These are phyloP conservation scores for Tapirus indicus DNA, from an alignment of 2,797 vertebrate species.

Conservation along the genomic window DNA sequence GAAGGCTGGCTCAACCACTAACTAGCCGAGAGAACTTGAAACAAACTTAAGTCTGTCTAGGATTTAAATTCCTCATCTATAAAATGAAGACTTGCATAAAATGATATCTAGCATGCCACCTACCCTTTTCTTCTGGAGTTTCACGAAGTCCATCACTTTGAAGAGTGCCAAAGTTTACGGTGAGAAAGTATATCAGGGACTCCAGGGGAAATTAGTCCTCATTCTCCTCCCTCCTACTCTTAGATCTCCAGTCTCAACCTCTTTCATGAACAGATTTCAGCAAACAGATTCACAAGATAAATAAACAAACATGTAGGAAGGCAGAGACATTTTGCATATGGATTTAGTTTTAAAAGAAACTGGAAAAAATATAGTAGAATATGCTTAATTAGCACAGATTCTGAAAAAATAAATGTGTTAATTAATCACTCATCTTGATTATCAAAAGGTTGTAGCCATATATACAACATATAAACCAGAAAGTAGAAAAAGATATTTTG, in stretches of 20 bases:
- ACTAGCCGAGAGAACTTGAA: background rate
- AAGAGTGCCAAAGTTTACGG: background rate
- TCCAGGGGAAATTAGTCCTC: background rate
- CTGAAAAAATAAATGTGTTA: conserved; percentile 72
- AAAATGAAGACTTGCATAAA: background rate
- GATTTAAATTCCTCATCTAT: background rate
- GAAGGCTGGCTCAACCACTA: background rate
- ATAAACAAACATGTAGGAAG: conserved; percentile 83
- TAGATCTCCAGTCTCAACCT: background rate
- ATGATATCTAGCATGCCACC: background rate
- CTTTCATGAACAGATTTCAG: conserved; percentile 75
- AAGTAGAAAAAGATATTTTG: conserved; percentile 63
- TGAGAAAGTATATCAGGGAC: background rate
- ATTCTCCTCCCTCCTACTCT: background rate
- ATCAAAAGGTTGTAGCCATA: conserved; percentile 67
- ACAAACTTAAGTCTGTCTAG: background rate
- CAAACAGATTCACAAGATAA: conserved; percentile 80
- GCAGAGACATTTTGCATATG: conserved; percentile 81
- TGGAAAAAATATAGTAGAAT: conserved; percentile 70
- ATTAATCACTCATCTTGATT: conserved; percentile 80
- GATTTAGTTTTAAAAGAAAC: conserved; percentile 74
- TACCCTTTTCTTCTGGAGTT: background rate
- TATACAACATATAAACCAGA: conserved; percentile 48
- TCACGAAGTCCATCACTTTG: background rate
- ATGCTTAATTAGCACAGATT: conserved; percentile 78